Evolutionary conservation across 2,113 vertebrate genomes (phyloP), one percentile per base, ranked within the genome.

Genomic region (Pagrus major): DNA sequence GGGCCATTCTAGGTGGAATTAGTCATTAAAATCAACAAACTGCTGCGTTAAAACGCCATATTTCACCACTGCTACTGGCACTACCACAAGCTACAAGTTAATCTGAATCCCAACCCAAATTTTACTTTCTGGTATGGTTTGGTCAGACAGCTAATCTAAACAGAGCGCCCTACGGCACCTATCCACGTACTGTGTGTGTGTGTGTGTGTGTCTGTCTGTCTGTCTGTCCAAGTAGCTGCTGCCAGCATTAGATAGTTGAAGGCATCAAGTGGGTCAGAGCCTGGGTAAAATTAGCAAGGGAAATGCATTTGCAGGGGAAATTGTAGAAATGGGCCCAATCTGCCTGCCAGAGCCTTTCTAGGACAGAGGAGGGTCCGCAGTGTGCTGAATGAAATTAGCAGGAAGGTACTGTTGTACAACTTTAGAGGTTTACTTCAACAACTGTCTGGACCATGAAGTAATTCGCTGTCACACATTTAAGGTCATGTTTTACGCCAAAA

Each of bases 241-340:
- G 74, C 51, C 68, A 59, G 49, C 25, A 74, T 27, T 18, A 21
- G 49, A 71, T 56, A 58, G 52, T 63, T 74, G n/a, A 20, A 46
- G 51, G 58, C 33, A 78, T 66, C 74, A 89, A 86, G 51, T 86
- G 84, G 87, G 84, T 89, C 87, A 89, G 31, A 76, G 74, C 10
- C 55, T 37, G 80, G 55, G 56, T 89, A 86, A 81, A 89, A 69
- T 86, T 84, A 89, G 87, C 78, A 64, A 60, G 47, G 23, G 47
- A 49, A 49, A 44, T 44, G 42, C 42, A 18, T 44, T 44, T 23
- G 61, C 29, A 23, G 52, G 47, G 23, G 47, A 6, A 44, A 47
- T n/a, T 31, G 33, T 29, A 69, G 76, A 66, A 83, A 72, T 51
- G 61, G 63, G 63, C 25, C 33, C 44, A 21, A 20, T 16, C 65